A percentile compares a stretch with the other conserved stretches of the same genome.
phyloP scores from a whole-genome alignment of 2,797 vertebrate species.

The Bucorvus abyssinicus region DNA sequence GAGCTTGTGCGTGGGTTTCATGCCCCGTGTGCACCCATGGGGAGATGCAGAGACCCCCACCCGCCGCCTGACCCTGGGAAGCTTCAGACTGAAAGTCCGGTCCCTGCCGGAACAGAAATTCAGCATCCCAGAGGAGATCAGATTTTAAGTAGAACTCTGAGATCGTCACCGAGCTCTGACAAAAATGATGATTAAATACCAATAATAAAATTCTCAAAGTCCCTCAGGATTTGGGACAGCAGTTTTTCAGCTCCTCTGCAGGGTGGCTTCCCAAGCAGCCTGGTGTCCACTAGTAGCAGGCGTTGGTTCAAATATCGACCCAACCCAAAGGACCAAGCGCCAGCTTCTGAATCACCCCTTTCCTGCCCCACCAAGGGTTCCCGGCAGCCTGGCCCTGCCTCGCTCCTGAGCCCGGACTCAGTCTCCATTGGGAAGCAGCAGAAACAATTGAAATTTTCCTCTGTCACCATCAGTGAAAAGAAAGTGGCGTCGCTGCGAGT shows the following conservation, averaged over 20 bases:
- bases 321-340: not conserved
- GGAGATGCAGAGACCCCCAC: not conserved
- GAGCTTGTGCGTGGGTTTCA: rapidly evolving
- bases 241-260: not conserved
- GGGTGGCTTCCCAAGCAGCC: not conserved
- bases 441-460: not conserved
- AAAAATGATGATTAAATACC: not conserved
- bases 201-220: not conserved
- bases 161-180: not conserved
- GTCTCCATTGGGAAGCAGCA: not conserved
- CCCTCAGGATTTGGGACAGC: not conserved
- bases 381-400: not conserved
- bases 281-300: not conserved
- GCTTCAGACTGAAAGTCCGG: not conserved
- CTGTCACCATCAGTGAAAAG: not conserved
- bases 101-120: not conserved
- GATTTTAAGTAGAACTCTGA: not conserved
- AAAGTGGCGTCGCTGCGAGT: not conserved
- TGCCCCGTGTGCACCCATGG: rapidly evolving
- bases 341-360: not conserved
- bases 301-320: rapidly evolving
- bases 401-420: too few species aligned
- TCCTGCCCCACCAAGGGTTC: rapidly evolving
- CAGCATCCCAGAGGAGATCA: not conserved
- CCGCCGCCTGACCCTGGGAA: not conserved